A percentile compares a stretch with the other conserved stretches of the same genome.
Conservation (phyloP, 1,140 invertebrate genomes). For the Teleogryllus occipitalis region DNA sequence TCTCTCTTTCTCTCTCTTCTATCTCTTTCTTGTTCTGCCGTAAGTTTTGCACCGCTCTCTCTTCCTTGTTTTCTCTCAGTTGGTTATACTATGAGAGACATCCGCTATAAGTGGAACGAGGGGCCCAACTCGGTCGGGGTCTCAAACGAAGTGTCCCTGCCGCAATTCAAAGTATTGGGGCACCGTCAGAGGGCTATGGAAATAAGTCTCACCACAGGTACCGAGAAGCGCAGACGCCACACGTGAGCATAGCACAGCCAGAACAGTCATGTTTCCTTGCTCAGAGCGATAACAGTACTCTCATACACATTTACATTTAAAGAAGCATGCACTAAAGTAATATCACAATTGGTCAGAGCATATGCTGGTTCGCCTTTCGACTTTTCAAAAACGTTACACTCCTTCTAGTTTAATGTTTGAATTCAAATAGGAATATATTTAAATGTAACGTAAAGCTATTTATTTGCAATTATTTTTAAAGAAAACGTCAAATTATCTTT, state of each 20-base stretch:
- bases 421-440: background rate
- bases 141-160: conserved; percentile 84
- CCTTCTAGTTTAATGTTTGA: background rate
- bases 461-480: background rate
- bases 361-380: background rate
- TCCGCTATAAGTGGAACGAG: conserved; percentile 91
- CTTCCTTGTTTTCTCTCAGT: conserved; percentile 56
- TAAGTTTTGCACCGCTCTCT: conserved; percentile 12
- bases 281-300: background rate
- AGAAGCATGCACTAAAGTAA: conserved; percentile 4
- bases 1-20: background rate
- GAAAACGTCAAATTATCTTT: background rate
- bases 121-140: conserved; percentile 85
- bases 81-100: conserved; percentile 95
- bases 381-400: background rate
- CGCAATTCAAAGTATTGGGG: conserved; percentile 89
- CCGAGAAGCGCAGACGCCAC: conserved; percentile 17
- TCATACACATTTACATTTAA: conserved; percentile 6
- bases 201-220: conserved; percentile 88
- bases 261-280: background rate
- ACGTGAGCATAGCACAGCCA: conserved; percentile 3
- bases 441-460: background rate
- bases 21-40: conserved; percentile 9
- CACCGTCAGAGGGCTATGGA: conserved; percentile 83
- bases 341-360: background rate